Percentiles rank a stretch among this genome's conserved stretches.
These are phyloP conservation scores for Gila robusta DNA, from an alignment of 2,797 vertebrate species.

Conservation along the genomic window DNA sequence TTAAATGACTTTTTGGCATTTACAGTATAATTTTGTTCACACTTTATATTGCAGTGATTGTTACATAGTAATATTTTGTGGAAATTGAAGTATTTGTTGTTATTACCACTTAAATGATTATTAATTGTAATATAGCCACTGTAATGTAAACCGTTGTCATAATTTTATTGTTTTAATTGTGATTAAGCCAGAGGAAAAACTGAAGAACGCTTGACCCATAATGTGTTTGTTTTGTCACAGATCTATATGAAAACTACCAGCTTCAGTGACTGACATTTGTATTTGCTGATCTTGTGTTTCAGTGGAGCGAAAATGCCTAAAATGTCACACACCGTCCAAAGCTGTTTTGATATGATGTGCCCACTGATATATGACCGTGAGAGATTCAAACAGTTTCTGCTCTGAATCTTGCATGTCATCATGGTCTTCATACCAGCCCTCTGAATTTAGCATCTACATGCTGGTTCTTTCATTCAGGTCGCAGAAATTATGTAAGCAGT, in stretches of 20 bases:
- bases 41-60: slow-evolving; percentile 30
- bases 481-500: slow-evolving; percentile 27
- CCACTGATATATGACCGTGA: slow-evolving; percentile 28
- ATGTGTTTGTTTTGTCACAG: slow-evolving; percentile 12
- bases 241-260: background rate
- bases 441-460: slow-evolving; percentile 79
- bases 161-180: slow-evolving; percentile 14
- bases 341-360: slow-evolving; percentile 4
- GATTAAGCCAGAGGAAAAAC: background rate
- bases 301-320: background rate
- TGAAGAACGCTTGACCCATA: background rate
- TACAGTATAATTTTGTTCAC: slow-evolving; percentile 5
- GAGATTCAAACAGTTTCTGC: slow-evolving; percentile 30
- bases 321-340: slow-evolving; percentile 48
- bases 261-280: slow-evolving; percentile 21
- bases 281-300: slow-evolving; percentile 39
- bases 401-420: slow-evolving; percentile 33
- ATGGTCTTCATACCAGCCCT: slow-evolving; percentile 77
- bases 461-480: slow-evolving; percentile 59
- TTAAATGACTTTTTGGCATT: background rate
- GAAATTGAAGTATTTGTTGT: background rate
- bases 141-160: slow-evolving; percentile 11
- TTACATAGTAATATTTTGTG: slow-evolving; percentile 11
- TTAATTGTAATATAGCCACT: slow-evolving; percentile 28
- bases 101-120: background rate